phyloP scores from a whole-genome alignment of 1,140 invertebrate species.

The Reticulitermes speratus region DNA sequence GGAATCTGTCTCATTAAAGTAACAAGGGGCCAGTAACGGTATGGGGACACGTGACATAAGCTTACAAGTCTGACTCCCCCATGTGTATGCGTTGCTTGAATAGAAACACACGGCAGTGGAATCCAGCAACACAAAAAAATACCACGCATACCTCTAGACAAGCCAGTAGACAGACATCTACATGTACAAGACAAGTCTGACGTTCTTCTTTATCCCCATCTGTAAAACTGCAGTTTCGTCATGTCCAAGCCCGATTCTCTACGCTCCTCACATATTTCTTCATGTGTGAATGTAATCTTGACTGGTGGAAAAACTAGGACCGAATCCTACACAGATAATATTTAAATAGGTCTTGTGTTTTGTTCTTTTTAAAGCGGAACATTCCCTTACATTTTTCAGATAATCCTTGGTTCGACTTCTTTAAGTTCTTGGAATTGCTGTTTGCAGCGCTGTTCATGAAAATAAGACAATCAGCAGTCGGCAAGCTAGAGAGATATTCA shows the following conservation, averaged over 20 bases:
- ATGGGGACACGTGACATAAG: neutral
- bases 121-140: neutral
- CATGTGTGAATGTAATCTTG: slow-evolving; percentile 7
- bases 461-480: too few species aligned
- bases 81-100: neutral
- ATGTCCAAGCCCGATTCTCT: neutral
- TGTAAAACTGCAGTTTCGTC: slow-evolving; percentile 7
- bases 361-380: neutral
- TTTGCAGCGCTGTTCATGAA: too few species aligned
- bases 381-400: neutral
- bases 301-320: neutral
- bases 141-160: neutral
- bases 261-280: neutral
- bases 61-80: neutral
- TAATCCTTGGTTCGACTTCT: neutral
- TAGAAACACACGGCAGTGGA: neutral
- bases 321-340: neutral
- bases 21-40: slow-evolving; percentile 6
- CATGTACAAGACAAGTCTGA: slow-evolving; percentile 5
- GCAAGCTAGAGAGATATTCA: too few species aligned
- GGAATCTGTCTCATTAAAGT: slow-evolving; percentile 12
- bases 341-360: neutral
- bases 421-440: neutral
- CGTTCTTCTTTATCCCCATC: neutral
- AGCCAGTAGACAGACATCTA: neutral